A percentile compares a stretch with the other conserved stretches of the same genome.
Evolutionary conservation across 2,888 invertebrate genomes (phyloP).

Genomic region (Cheilosia vernalis): DNA sequence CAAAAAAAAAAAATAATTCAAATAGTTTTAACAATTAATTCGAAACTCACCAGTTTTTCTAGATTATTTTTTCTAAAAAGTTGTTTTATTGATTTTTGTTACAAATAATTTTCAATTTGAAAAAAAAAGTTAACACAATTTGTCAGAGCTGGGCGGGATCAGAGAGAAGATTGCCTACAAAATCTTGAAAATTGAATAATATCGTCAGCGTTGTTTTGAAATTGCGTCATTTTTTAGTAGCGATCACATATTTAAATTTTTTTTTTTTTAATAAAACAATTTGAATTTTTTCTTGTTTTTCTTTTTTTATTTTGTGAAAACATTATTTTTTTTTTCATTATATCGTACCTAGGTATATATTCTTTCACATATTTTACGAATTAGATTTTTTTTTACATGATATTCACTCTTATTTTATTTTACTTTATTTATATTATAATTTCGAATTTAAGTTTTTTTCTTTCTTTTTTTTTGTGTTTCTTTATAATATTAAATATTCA

Average conservation of each 20-base stretch:
- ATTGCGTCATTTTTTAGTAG: conserved; percentile 68
- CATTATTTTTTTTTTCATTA: conserved; percentile 52
- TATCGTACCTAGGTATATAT: conserved; percentile 52
- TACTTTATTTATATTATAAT: conserved; percentile 11
- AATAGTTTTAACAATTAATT: conserved; percentile 33
- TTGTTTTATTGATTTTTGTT: not conserved
- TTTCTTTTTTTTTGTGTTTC: not conserved
- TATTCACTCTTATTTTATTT: conserved; percentile 61
- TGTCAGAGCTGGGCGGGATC: not conserved
- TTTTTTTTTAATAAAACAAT: conserved; percentile 60
- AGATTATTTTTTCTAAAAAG: conserved; percentile 15
- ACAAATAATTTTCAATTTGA: no score
- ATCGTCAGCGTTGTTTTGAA: conserved; percentile 42
- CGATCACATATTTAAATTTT: conserved; percentile 56
- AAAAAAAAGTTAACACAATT: conserved; percentile 13
- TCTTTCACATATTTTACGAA: conserved; percentile 62
- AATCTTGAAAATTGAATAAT: not conserved
- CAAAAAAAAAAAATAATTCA: conserved; percentile 9
- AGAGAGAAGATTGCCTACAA: conserved; percentile 22
- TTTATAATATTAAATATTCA: conserved; percentile 45
- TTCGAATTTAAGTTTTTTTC: conserved; percentile 1
- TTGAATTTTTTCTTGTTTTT: conserved; percentile 43
- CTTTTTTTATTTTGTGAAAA: conserved; percentile 75
- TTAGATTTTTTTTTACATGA: conserved; percentile 69
- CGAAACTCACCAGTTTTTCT: conserved; percentile 43